Conservation (phyloP, 1,140 invertebrate genomes). For the Eriocheir sinensis region DNA sequence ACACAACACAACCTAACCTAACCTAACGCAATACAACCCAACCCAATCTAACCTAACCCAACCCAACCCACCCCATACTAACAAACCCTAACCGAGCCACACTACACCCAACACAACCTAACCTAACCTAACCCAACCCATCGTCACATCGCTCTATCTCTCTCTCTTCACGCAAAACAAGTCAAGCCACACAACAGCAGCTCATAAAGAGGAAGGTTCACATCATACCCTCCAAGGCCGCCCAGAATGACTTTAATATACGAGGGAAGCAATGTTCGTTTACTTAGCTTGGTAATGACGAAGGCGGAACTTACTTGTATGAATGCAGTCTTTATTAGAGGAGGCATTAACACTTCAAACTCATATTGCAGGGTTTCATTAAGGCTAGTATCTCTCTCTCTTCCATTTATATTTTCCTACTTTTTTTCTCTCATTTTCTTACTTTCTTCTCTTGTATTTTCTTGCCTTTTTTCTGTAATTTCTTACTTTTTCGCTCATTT, state of each 20-base stretch:
- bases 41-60: not conserved
- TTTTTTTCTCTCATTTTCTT: conserved; percentile 7
- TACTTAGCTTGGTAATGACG: not conserved
- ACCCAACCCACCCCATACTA: not conserved
- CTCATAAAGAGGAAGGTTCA: not conserved
- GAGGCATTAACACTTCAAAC: not conserved
- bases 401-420: no score
- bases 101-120: not conserved
- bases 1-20: not conserved
- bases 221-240: not conserved
- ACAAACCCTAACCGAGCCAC: not conserved
- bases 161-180: not conserved
- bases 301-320: not conserved
- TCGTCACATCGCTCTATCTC: not conserved
- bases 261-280: not conserved
- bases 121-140: not conserved
- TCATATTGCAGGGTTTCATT: not conserved
- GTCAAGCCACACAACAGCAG: not conserved
- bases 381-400: no score
- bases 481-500: no score
- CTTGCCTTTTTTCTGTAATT: not conserved
- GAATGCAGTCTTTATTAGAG: not conserved
- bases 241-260: not conserved
- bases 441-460: not conserved
- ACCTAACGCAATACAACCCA: not conserved